Evolutionary conservation across 2,888 invertebrate genomes (phyloP).

Genomic region (Ennomos fuscantarius): DNA sequence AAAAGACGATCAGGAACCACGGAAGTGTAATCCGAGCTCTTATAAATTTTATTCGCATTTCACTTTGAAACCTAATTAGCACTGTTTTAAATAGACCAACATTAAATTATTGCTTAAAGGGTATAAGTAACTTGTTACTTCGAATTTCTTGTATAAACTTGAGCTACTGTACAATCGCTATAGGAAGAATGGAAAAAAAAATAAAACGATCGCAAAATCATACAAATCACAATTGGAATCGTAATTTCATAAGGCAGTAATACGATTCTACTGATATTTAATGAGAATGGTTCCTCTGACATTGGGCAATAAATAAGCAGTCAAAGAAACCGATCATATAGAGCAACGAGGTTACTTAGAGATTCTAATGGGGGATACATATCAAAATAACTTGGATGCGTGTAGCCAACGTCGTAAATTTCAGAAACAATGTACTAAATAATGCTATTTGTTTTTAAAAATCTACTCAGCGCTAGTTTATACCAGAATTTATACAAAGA

Average conservation of each 20-base stretch:
- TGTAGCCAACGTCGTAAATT: background rate
- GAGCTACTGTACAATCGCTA: slow-evolving; percentile 24
- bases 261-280: slow-evolving; percentile 20
- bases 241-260: slow-evolving; percentile 32
- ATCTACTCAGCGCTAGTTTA: too few species aligned
- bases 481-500: too few species aligned
- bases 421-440: background rate
- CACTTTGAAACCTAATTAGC: too few species aligned
- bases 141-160: background rate
- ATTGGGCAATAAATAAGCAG: slow-evolving; percentile 21
- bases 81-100: too few species aligned
- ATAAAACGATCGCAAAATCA: slow-evolving; percentile 31
- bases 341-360: slow-evolving; percentile 3
- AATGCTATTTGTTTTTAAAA: background rate
- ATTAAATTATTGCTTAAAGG: too few species aligned
- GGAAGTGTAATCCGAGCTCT: too few species aligned
- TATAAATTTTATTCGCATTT: too few species aligned
- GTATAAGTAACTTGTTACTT: background rate
- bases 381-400: slow-evolving; percentile 12
- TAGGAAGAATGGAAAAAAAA: slow-evolving; percentile 28
- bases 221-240: slow-evolving; percentile 38
- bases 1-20: too few species aligned
- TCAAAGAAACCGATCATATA: slow-evolving; percentile 12
- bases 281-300: slow-evolving; percentile 18
- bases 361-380: slow-evolving; percentile 17